Conservation (phyloP, 2,888 invertebrate species). For the Eupeodes latifasciatus region DNA sequence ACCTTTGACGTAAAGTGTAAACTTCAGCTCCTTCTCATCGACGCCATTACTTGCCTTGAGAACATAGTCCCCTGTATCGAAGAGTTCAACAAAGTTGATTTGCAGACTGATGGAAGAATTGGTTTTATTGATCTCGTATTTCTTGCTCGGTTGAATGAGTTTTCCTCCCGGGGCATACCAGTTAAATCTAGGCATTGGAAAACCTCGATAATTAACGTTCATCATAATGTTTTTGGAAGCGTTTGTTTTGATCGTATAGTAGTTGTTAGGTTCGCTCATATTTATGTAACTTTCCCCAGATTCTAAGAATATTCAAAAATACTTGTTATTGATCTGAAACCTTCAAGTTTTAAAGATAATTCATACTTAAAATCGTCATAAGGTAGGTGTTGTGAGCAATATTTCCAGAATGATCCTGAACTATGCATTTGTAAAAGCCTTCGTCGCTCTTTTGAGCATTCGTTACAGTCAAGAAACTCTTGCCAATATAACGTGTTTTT, state of each 20-base stretch:
- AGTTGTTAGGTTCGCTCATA: constrained; percentile 81
- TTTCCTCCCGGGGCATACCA: constrained; percentile 85
- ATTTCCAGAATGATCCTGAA: constrained; percentile 77
- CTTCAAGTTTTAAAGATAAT: not conserved
- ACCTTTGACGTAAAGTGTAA: constrained; percentile 86
- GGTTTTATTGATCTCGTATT: constrained; percentile 79
- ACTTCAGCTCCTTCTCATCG: constrained; percentile 83
- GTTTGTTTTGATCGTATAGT: constrained; percentile 78
- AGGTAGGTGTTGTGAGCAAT: constrained; percentile 77
- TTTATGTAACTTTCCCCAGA: constrained; percentile 81
- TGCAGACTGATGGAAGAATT: constrained; percentile 82
- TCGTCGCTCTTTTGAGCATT: constrained; percentile 79
- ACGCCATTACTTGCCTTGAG: constrained; percentile 85
- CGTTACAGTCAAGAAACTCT: constrained; percentile 78
- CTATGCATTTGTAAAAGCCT: constrained; percentile 81
- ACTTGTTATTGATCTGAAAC: not conserved
- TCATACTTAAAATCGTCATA: constrained; percentile 80
- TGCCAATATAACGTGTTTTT: constrained; percentile 76
- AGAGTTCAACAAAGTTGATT: constrained; percentile 85
- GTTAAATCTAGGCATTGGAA: constrained; percentile 85
- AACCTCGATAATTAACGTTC: constrained; percentile 85
- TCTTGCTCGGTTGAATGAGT: constrained; percentile 80
- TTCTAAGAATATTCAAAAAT: constrained; percentile 71
- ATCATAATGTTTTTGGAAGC: constrained; percentile 84
- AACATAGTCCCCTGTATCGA: constrained; percentile 87